These are phyloP conservation scores for Perca fluviatilis DNA, from an alignment of 2,113 vertebrate species.

Conservation along the genomic window DNA sequence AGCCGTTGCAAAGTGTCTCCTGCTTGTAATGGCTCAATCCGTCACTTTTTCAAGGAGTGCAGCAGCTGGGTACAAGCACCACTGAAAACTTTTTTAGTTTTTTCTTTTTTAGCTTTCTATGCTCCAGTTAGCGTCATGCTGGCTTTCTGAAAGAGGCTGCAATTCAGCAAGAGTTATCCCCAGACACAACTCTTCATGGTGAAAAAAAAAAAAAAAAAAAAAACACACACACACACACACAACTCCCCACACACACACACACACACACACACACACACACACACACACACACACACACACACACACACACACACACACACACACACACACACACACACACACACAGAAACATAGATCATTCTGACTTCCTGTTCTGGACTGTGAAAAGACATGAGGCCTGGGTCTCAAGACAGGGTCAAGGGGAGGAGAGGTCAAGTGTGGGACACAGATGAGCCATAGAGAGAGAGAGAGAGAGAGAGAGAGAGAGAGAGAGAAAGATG, in stretches of 20 bases:
- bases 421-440: constrained; percentile 56
- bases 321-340: constrained; percentile 21
- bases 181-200: not conserved
- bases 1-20: not conserved
- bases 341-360: constrained; percentile 46
- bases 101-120: constrained; percentile 11
- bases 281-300: not conserved
- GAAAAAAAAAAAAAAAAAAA: too few relatives aligned
- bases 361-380: constrained; percentile 46
- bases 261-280: not conserved
- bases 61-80: constrained; percentile 13
- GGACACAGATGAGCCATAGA: constrained; percentile 54
- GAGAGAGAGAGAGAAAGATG: constrained; percentile 64
- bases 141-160: constrained; percentile 30
- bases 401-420: constrained; percentile 50
- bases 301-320: not conserved
- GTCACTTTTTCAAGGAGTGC: constrained; percentile 16
- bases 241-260: not conserved
- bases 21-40: constrained; percentile 21
- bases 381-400: constrained; percentile 47
- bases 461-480: constrained; percentile 24
- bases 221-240: not conserved
- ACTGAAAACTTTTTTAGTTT: not conserved
- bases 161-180: constrained; percentile 31
- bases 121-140: constrained; percentile 43